Evolutionary conservation across 2,888 invertebrate species (phyloP).

Genomic region (Parnassius orleans): DNA sequence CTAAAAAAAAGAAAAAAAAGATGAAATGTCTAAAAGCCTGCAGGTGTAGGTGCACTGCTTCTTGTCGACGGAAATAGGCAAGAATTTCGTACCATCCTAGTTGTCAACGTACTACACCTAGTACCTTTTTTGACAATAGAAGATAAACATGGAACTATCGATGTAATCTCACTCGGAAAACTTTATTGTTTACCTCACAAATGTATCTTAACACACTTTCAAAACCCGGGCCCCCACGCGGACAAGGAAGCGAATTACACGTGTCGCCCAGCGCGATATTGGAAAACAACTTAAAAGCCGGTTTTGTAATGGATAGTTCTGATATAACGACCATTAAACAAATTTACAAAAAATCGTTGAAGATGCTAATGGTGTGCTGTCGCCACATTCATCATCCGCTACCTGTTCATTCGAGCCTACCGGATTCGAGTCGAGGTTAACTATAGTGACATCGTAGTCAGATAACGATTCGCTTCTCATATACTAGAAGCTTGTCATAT

Average conservation of each 20-base stretch:
- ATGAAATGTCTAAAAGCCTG: too few species aligned
- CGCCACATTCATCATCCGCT: constrained; percentile 21
- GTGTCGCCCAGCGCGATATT: not conserved
- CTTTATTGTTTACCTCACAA: too few species aligned
- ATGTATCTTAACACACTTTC: too few species aligned
- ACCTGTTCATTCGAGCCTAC: constrained; percentile 13
- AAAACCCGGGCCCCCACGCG: too few species aligned
- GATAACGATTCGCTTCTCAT: not conserved
- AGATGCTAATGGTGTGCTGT: constrained; percentile 37
- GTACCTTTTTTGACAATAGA: too few species aligned
- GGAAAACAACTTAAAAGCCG: constrained; percentile 26
- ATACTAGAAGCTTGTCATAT: constrained; percentile 3
- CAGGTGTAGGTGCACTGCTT: too few species aligned
- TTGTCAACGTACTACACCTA: too few species aligned
- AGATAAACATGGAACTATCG: too few species aligned
- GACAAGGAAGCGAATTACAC: not conserved
- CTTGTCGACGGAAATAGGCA: too few species aligned
- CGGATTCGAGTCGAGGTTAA: constrained; percentile 17
- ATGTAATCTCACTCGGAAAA: too few species aligned
- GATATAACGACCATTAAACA: constrained; percentile 28
- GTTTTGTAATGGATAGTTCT: constrained; percentile 21
- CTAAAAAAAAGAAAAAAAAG: too few species aligned
- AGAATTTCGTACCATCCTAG: too few species aligned
- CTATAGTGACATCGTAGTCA: not conserved
- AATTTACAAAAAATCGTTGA: constrained; percentile 30